phyloP scores from a whole-genome alignment of 2,888 invertebrate genomes.

The Drosophila buzzatii region DNA sequence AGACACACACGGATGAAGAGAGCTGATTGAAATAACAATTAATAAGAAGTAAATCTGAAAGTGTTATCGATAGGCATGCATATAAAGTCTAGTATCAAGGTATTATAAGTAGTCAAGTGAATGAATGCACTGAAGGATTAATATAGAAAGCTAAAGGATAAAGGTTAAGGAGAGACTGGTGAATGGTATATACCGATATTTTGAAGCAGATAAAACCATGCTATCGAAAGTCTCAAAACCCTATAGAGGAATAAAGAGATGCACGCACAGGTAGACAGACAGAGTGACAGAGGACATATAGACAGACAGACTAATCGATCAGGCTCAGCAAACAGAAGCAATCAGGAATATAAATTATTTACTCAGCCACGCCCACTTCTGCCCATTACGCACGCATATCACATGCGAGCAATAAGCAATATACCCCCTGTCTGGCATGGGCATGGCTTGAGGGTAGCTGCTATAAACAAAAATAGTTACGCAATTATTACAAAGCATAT shows the following conservation, averaged over 20 bases:
- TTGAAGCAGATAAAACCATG: background rate
- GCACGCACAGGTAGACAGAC: background rate
- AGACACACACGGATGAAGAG: no score
- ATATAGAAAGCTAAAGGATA: no score
- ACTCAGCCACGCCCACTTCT: background rate
- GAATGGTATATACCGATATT: no score
- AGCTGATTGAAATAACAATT: no score
- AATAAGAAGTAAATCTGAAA: no score
- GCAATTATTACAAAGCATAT: slow-evolving; percentile 37
- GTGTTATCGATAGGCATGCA: no score
- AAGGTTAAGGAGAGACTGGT: no score
- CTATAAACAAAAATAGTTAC: slow-evolving; percentile 47
- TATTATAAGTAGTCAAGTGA: no score
- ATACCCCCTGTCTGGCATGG: background rate
- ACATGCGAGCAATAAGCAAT: background rate
- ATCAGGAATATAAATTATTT: background rate
- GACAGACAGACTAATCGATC: background rate
- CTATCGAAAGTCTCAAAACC: background rate
- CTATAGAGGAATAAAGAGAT: no score
- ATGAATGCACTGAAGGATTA: no score
- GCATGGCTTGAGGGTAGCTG: background rate
- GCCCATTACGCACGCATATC: background rate
- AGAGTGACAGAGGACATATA: background rate
- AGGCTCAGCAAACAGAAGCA: background rate
- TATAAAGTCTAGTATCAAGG: no score